phyloP scores from a whole-genome alignment of 2,797 vertebrate genomes.

The Gorsachius magnificus region DNA sequence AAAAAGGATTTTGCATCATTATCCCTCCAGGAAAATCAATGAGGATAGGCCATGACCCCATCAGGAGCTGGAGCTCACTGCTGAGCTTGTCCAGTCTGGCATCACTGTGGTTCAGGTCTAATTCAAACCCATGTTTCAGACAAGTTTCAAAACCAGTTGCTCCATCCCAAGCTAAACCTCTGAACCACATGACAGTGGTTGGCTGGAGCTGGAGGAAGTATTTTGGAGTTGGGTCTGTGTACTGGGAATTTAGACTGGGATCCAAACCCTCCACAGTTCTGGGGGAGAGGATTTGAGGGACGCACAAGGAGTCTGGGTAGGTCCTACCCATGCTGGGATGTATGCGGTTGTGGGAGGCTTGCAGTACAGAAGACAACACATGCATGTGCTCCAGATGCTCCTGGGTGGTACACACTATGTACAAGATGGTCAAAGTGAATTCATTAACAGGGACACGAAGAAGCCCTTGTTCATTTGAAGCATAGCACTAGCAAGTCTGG shows the following conservation, averaged over 20 bases:
- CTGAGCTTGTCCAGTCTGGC: neutral
- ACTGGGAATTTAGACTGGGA: neutral
- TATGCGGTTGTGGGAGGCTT: neutral
- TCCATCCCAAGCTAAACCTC: neutral
- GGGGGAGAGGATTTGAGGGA: neutral
- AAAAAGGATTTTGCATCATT: neutral
- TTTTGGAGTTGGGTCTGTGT: neutral
- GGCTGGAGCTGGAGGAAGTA: neutral
- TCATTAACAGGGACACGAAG: neutral
- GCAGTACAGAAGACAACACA: neutral
- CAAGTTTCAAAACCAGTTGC: neutral
- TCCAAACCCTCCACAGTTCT: neutral
- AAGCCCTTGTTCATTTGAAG: neutral
- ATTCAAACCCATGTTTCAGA: neutral
- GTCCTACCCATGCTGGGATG: neutral
- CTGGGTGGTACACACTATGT: neutral
- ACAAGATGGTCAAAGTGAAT: neutral
- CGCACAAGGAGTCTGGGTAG: neutral
- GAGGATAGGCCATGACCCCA: neutral
- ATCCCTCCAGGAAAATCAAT: neutral
- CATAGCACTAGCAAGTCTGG: neutral
- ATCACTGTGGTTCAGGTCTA: neutral
- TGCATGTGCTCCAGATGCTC: neutral
- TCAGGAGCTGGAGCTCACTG: neutral
- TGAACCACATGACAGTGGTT: rapidly evolving